These are phyloP conservation scores for Plotosus lineatus DNA, from an alignment of 2,113 vertebrate genomes.

Conservation along the genomic window DNA sequence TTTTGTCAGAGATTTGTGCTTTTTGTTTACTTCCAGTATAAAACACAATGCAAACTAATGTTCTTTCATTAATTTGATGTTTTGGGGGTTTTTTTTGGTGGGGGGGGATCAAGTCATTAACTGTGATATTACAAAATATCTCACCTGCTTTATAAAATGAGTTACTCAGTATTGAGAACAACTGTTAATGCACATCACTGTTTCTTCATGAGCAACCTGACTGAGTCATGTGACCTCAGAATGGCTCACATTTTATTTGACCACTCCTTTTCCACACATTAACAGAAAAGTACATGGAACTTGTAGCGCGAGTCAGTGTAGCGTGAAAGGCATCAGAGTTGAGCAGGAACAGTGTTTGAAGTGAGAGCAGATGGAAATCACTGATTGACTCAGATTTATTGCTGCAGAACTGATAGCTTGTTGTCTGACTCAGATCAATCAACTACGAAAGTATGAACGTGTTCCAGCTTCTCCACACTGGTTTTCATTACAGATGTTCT, in stretches of 20 bases:
- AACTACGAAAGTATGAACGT: neutral
- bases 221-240: neutral
- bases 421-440: constrained; percentile 1
- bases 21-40: no score
- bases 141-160: no score
- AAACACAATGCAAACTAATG: no score
- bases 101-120: no score
- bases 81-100: no score
- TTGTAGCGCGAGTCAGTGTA: neutral
- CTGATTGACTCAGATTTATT: constrained; percentile 10
- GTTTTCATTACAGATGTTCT: neutral
- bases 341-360: neutral
- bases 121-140: no score
- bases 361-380: constrained; percentile 11
- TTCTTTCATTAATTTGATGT: no score
- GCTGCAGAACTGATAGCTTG: constrained; percentile 16
- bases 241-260: neutral
- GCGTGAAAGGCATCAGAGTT: neutral
- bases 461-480: neutral
- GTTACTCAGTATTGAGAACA: no score
- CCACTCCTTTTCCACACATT: neutral
- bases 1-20: no score
- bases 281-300: neutral
- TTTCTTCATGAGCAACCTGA: neutral
- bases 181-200: neutral